These are phyloP conservation scores for Pristionchus maxplancki DNA, from an alignment of 2,888 invertebrate species.

Conservation along the genomic window DNA sequence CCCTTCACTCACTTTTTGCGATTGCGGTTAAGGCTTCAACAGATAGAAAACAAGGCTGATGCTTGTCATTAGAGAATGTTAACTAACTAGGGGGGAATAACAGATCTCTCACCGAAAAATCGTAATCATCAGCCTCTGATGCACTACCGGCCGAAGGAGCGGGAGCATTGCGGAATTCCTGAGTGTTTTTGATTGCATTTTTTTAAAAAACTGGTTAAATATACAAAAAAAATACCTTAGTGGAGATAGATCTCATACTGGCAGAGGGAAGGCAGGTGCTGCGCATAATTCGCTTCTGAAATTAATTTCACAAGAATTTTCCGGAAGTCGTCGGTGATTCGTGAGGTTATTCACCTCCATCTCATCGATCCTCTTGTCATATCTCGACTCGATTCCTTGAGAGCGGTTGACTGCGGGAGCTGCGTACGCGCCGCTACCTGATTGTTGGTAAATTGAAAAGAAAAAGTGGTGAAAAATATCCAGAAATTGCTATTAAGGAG, in stretches of 20 bases:
- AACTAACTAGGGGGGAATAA: background rate
- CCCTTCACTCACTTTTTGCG: too few relatives aligned
- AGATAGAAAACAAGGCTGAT: background rate
- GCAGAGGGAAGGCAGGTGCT: conserved; percentile 47
- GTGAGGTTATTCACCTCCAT: conserved; percentile 58
- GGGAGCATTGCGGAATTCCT: conserved; percentile 73
- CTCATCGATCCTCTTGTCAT: conserved; percentile 68
- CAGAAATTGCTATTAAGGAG: too few relatives aligned
- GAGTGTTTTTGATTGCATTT: background rate
- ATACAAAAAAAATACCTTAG: background rate
- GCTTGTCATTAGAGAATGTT: background rate
- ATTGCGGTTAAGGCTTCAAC: background rate
- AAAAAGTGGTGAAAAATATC: background rate
- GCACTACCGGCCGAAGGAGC: conserved; percentile 70
- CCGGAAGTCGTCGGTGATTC: background rate
- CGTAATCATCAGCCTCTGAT: conserved; percentile 72
- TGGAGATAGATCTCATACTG: conserved; percentile 47
- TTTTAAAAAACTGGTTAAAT: background rate
- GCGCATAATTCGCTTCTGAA: conserved; percentile 44
- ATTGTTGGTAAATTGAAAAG: too few relatives aligned
- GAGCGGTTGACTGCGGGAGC: conserved; percentile 71
- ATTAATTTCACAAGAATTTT: background rate
- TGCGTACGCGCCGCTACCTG: conserved; percentile 72
- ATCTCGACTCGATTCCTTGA: conserved; percentile 74
- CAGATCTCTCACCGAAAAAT: conserved; percentile 65